Evolutionary conservation across 2,113 vertebrate genomes (phyloP), one percentile per base, ranked within the genome.

Genomic region (Bufo gargarizans): DNA sequence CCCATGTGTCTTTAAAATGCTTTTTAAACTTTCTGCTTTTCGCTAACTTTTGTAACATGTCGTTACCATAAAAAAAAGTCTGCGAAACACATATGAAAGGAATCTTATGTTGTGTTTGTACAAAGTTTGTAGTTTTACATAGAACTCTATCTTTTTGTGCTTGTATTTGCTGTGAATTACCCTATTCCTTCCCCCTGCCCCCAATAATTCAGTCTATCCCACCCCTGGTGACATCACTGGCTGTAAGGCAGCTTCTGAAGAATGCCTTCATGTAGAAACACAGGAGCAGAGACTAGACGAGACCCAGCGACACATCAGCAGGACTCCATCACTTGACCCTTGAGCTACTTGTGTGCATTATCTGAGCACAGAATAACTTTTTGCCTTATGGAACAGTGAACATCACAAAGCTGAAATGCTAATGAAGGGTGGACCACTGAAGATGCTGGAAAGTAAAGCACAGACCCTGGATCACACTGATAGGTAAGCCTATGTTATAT

Each of bases 191-290:
- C 86, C 77, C 83, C 76, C 50, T 71, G 49, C 61, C 77, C 43
- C 65, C 61, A 43, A 80, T 80, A 43, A 14, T 58, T 55, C 19
- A 2, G 7, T 71, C 50, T 12, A 56, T 55, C 86, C 86, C 63
- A 33, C 78, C 77, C 86, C 55, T 56, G 43, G 3, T 87, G 65
- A 80, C 77, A 82, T 87, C 65, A 87, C 49, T 45, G 76, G 19
- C 85, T 77, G 74, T 53, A 45, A 56, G 50, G 65, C 49, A 53
- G 74, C 19, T 43, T 87, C 59, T 49, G 49, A 81, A 81, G 65
- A 87, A 82, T 82, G 86, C 74, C 63, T 63, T 67, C 58, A 71
- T 45, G 59, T 19, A 59, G 67, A 78, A 4, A 56, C 71, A 85
- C 76, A 65, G 13, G 53, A 56, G 17, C 55, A 78, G 72, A 55